Conservation (phyloP, 2,113 vertebrate genomes). For the Erpornis zantholeuca region DNA sequence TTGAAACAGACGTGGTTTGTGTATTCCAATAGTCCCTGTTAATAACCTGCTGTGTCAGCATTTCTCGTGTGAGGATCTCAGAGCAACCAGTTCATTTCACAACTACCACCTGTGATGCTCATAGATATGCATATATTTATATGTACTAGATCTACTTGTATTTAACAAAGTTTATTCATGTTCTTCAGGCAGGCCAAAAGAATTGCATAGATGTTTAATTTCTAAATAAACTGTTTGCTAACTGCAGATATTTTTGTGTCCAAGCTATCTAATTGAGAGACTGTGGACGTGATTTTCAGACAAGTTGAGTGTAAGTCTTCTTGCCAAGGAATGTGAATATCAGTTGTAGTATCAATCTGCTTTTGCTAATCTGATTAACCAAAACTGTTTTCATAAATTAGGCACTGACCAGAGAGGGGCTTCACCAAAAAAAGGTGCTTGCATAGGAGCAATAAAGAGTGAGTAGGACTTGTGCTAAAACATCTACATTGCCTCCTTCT, state of each 20-base stretch:
- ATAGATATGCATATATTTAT: not conserved
- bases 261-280: not conserved
- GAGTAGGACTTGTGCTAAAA: not conserved
- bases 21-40: not conserved
- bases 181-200: not conserved
- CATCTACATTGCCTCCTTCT: not conserved
- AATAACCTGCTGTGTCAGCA: not conserved
- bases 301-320: not conserved
- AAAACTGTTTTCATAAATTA: not conserved
- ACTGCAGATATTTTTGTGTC: not conserved
- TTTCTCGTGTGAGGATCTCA: not conserved
- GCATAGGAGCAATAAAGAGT: not conserved
- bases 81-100: conserved; percentile 6
- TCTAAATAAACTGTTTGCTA: not conserved
- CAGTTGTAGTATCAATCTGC: not conserved
- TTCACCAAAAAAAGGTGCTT: not conserved
- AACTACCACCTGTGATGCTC: not conserved
- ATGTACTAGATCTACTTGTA: not conserved
- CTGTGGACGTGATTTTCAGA: not conserved
- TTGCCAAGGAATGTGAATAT: not conserved
- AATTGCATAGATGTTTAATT: not conserved
- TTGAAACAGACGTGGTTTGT: not conserved
- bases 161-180: not conserved
- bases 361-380: not conserved
- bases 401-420: not conserved